A percentile compares a stretch with the other conserved stretches of the same genome.
Evolutionary conservation across 2,888 invertebrate species (phyloP).

Genomic region (Liodrosophila aerea): DNA sequence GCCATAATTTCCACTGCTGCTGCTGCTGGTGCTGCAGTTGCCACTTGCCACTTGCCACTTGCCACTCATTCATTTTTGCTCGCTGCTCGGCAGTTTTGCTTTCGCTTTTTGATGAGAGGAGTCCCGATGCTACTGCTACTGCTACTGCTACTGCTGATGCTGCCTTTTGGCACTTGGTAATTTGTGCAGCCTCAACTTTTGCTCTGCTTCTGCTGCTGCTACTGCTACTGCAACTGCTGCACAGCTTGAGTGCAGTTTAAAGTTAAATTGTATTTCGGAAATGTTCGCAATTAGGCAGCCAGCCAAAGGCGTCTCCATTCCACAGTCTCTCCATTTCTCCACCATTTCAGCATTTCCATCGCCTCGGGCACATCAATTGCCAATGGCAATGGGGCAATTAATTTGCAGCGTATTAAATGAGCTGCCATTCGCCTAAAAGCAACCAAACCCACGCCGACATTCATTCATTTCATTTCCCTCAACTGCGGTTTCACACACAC

Average conservation of each 20-base stretch:
- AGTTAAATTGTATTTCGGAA: slow-evolving; percentile 78
- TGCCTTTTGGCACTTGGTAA: no score
- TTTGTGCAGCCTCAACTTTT: slow-evolving; percentile 68
- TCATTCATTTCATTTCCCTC: slow-evolving; percentile 16
- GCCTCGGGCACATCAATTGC: slow-evolving; percentile 59
- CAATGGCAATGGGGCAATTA: slow-evolving; percentile 71
- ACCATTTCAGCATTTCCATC: slow-evolving; percentile 2
- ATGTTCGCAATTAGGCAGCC: slow-evolving; percentile 78
- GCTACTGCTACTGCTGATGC: slow-evolving; percentile 9
- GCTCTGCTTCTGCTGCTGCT: slow-evolving; percentile 33
- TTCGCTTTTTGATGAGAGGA: slow-evolving; percentile 5
- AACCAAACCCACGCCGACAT: slow-evolving; percentile 26
- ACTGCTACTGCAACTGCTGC: slow-evolving; percentile 35
- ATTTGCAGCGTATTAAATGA: slow-evolving; percentile 73
- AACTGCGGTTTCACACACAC: slow-evolving; percentile 2
- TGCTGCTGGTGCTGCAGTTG: slow-evolving; percentile 43
- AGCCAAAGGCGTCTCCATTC: slow-evolving; percentile 65
- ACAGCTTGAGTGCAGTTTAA: slow-evolving; percentile 78
- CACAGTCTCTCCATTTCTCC: not conserved
- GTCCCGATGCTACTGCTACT: not conserved
- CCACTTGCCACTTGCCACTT: slow-evolving; percentile 13
- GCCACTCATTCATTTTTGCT: slow-evolving; percentile 37
- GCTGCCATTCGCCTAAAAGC: slow-evolving; percentile 56
- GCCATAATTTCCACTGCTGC: slow-evolving; percentile 62
- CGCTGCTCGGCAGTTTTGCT: slow-evolving; percentile 7